Conservation (phyloP, 2,797 vertebrate genomes). For the Paratrypauchen microcephalus region DNA sequence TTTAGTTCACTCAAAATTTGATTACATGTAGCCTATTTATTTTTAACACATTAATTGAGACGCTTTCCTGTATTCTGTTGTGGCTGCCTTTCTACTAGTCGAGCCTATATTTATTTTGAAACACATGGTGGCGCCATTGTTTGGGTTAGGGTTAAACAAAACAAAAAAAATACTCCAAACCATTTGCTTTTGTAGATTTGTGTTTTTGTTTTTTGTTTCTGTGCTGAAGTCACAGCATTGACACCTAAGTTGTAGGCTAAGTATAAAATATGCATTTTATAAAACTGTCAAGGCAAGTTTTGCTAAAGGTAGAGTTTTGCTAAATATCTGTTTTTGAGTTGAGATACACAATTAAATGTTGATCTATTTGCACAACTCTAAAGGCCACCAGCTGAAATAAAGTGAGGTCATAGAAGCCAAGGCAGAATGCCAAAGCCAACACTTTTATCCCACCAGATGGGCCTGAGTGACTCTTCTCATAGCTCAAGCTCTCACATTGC, state of each 20-base stretch:
- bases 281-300: too few species aligned
- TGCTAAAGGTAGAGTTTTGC: too few species aligned
- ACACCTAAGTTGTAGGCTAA: conserved; percentile 17
- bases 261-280: too few species aligned
- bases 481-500: conserved; percentile 17
- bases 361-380: too few species aligned
- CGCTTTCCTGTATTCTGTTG: background rate
- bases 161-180: too few species aligned
- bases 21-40: too few species aligned
- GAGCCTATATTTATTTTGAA: background rate
- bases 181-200: conserved; percentile 11
- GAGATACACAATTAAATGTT: background rate
- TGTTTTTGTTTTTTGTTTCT: background rate
- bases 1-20: too few species aligned
- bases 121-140: conserved; percentile 64
- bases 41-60: background rate
- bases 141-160: conserved; percentile 2
- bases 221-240: too few species aligned
- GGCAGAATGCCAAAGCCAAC: conserved; percentile 45
- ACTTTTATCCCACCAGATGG: conserved; percentile 50
- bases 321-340: conserved; percentile 4
- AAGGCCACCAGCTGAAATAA: too few species aligned
- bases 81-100: background rate
- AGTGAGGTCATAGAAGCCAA: conserved; percentile 43
- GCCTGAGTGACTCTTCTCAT: conserved; percentile 37